A percentile compares a stretch with the other conserved stretches of the same genome.
These are phyloP conservation scores for Apotomis betuletana DNA, from an alignment of 2,888 invertebrate genomes.

Conservation along the genomic window DNA sequence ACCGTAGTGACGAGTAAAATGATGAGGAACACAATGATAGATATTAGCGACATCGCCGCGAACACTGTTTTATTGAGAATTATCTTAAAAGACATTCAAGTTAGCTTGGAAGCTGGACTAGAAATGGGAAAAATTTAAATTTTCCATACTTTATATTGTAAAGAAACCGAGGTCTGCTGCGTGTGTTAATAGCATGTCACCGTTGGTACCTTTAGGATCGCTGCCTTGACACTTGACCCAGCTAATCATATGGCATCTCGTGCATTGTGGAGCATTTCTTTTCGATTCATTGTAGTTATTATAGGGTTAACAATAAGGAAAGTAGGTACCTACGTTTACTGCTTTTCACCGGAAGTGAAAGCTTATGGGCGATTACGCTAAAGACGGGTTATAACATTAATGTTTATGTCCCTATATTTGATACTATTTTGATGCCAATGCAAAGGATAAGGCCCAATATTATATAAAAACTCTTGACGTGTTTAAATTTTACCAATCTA, in stretches of 20 bases:
- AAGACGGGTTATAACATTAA: no score
- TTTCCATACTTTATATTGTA: slow-evolving; percentile 58
- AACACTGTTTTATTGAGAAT: slow-evolving; percentile 52
- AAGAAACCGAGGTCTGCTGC: slow-evolving; percentile 63
- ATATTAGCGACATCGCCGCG: slow-evolving; percentile 68
- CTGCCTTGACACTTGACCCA: slow-evolving; percentile 80
- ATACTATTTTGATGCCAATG: no score
- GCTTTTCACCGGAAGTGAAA: slow-evolving; percentile 36
- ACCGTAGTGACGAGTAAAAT: slow-evolving; percentile 60
- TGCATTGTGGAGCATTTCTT: slow-evolving; percentile 49
- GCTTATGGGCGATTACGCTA: background rate
- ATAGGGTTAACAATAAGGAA: slow-evolving; percentile 50
- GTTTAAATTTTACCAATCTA: no score
- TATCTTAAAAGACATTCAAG: slow-evolving; percentile 66
- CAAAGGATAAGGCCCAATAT: no score
- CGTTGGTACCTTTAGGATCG: slow-evolving; percentile 48
- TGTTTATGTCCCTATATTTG: no score
- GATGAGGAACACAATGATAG: slow-evolving; percentile 60
- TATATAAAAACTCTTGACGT: no score
- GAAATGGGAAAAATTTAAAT: slow-evolving; percentile 52
- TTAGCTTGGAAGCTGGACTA: slow-evolving; percentile 45
- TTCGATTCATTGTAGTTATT: slow-evolving; percentile 19
- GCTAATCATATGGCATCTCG: slow-evolving; percentile 67
- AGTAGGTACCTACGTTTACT: slow-evolving; percentile 45
- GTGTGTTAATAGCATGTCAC: slow-evolving; percentile 63